Percentiles rank a stretch among this genome's conserved stretches.
Conservation (phyloP, 2,888 invertebrate genomes). For the Protonemura montana region DNA sequence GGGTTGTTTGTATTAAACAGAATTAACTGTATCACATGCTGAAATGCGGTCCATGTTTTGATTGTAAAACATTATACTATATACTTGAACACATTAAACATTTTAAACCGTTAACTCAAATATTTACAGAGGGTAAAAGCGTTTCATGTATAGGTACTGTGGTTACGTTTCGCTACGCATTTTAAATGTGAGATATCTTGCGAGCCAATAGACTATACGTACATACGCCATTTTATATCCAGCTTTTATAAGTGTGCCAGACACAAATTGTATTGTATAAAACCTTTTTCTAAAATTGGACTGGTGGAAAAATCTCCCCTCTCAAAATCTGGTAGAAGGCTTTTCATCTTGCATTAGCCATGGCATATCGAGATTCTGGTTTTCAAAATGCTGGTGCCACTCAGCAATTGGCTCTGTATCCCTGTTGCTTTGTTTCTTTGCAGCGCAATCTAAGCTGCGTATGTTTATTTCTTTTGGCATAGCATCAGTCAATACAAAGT, state of each 20-base stretch:
- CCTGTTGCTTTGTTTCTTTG: constrained; percentile 8
- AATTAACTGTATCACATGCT: neutral
- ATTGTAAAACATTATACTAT: neutral
- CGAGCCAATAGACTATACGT: neutral
- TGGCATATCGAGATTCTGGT: neutral
- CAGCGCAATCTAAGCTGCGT: neutral
- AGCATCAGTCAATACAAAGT: constrained; percentile 34
- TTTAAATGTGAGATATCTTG: neutral
- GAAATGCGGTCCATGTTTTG: neutral
- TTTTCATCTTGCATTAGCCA: constrained; percentile 17
- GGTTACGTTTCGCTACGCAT: neutral
- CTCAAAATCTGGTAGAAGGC: neutral
- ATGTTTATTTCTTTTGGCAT: constrained; percentile 39
- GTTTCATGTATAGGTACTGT: neutral
- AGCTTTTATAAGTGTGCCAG: neutral
- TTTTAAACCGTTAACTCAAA: constrained; percentile 12
- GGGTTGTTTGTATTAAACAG: neutral
- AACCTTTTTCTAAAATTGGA: constrained; percentile 26
- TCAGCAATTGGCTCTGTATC: neutral
- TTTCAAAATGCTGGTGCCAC: neutral
- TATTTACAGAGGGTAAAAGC: neutral
- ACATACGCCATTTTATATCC: neutral
- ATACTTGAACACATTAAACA: neutral
- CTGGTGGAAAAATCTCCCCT: neutral
- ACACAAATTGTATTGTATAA: constrained; percentile 24